Evolutionary conservation across 2,113 vertebrate species (phyloP), one percentile per base, ranked within the genome.

Genomic region (Tetraodon nigroviridis): DNA sequence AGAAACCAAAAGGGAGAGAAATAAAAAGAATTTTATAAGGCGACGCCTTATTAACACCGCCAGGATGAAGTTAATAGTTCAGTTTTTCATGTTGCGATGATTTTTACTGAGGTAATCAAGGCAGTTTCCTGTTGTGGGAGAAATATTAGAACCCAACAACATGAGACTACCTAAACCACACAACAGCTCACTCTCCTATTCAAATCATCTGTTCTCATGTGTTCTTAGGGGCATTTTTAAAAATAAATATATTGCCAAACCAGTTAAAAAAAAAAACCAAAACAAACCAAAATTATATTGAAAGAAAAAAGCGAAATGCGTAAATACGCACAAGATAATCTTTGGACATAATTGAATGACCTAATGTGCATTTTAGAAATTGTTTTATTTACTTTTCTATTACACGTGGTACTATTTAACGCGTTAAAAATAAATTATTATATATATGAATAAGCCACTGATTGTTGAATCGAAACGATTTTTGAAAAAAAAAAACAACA

Each of bases 151-250:
- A 92, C 92, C 93, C 93, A 97, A 96, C 94, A 98, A 96, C 94
- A 96, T 93, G 92, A 97, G 94, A 97, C 94, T 98, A 97, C 95
- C 94, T 97, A 96, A 94, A 97, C 92, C 94, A 95, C 94, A 90
- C 90, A 90, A 88, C 94, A 96, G 94, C 90, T 92, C 82, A 67
- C 73, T 86, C 60, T 83, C 49, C 72, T 84, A 71, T 65, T 32
- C 60, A 27, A 44, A 2, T 67, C 24, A 46, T 48, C 49, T 46
- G 13, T 56, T 32, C 12, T 4, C 7, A 1, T 7, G 1, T 24
- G n/a, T 17, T 50, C 17, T 18, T 45, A 32, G 42, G 14, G 2
- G 2, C 8, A 37, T 41, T 11, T 18, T 44, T 40, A 51, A n/a
- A 6, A 17, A 10, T 16, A 46, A 46, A 37, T 3, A 37, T 2